Base-by-base conservation (phyloP, 2,888 invertebrate species). In the Lasioglossum zephyrum region DNA sequence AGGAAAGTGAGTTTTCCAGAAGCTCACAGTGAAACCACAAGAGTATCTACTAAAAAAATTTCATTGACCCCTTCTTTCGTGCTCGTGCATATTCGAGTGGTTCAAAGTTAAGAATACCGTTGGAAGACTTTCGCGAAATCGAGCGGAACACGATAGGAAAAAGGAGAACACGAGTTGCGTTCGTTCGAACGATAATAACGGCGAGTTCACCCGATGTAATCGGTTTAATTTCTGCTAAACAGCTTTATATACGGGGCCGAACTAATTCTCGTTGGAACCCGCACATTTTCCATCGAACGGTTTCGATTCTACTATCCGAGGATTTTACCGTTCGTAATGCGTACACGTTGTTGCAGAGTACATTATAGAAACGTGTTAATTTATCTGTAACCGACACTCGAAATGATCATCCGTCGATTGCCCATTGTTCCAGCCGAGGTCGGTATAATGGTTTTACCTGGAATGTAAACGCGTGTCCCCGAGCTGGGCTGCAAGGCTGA, bases 161-260 rank as follows among this genome's bases (percentile, higher is more conserved):
- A 36, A 31, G 22, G 31, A 13, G 31, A 31, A 47, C 57, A 8
- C 26, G 41, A 3, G 13, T 16, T 22, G n/a, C 9, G n/a, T n/a
- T n/a, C 9, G 26, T 39, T 31, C 70, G 53, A 6, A 2, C 36
- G 66, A 72, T 49, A 77, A 82, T 82, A 72, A 76, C 66, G 75
- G 22, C 57, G 36, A 39, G 66, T 77, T 76, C 60, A 47, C 44
- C 63, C 53, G 60, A 60, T 39, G n/a, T 77, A 81, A 83, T 72
- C 73, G 79, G 26, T 79, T 69, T 80, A 87, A 87, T 87, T 84
- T 79, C 82, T 69, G 73, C 70, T 26, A 75, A 73, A 66, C 57
- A 39, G 36, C 77, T 70, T 69, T 84, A 77, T 84, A 77, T 81
- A 82, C n/a, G 79, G 84, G 31, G 69, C 66, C 6, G 63, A 18